Evolutionary conservation across 1,140 invertebrate genomes (phyloP), one percentile per base, ranked within the genome.

Genomic region (Drosophila sulfurigaster): DNA sequence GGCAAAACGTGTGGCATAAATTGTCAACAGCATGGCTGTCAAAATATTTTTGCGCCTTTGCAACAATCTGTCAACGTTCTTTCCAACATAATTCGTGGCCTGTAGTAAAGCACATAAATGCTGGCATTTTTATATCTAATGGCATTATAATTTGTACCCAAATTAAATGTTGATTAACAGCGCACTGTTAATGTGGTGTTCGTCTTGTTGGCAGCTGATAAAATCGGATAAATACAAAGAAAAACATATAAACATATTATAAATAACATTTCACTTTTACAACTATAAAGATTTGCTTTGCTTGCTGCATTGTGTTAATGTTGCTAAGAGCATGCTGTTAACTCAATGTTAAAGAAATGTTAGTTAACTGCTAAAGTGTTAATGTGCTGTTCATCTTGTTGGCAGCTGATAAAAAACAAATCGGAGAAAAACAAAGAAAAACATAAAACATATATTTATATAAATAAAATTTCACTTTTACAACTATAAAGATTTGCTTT

Each of bases 1-100:
- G 77, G 77, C 77, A 64, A 25, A 82, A 79, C 81, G 73, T 85
- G 77, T 54, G 52, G 52, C 71, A 86, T 86, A 82, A 87, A 86
- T 87, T 75, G 20, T 56, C 10, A 8, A 15, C 49, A 59, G 35
- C 57, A 46, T 60, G 30, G 46, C 10, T 64, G 43, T 74, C 45
- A 63, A 67, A 51, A 76, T 65, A 57, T 70, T 75, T 75, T 69
- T 45, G 38, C 32, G 70, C n/a, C 35, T 63, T 43, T 48, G 51
- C 20, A 43, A 43, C 62, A 52, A 52, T 32, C 11, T 63, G 69
- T 77, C 57, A 73, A 38, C 49, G 56, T 30, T 54, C 54, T 59
- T 63, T 45, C 48, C 35, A 32, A 51, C 63, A 70, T 20, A 32
- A 45, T 77, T 73, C 48, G 30, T 62, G 4, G 28, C 4, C 4